Evolutionary conservation across 2,797 vertebrate species (phyloP).

Genomic region (Mormyrops boulengeri): DNA sequence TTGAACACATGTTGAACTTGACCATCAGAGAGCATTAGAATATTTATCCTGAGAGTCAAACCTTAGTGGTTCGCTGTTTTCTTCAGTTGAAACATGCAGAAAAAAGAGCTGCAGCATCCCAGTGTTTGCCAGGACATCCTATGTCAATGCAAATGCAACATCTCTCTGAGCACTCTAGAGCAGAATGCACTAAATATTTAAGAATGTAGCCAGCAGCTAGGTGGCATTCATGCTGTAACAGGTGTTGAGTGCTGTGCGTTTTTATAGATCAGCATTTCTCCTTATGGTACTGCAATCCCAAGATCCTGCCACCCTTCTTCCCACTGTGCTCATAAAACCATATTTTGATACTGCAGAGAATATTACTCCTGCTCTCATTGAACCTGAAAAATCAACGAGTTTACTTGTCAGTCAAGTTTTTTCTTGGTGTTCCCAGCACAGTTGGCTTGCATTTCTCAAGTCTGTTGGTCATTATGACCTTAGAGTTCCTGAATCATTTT

Average conservation of each 20-base stretch:
- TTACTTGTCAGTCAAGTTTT: not conserved
- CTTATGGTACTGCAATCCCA: not conserved
- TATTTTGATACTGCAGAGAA: not conserved
- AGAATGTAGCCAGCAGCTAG: not conserved
- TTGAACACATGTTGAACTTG: not conserved
- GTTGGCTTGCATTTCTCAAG: not conserved
- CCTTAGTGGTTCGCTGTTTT: not conserved
- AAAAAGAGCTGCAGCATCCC: not conserved
- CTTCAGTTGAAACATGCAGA: not conserved
- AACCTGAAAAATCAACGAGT: not conserved
- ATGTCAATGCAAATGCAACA: not conserved
- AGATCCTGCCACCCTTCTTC: not conserved
- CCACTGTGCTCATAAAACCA: not conserved
- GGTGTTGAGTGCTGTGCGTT: not conserved
- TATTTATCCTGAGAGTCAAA: not conserved
- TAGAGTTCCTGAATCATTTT: not conserved
- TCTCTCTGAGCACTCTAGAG: not conserved
- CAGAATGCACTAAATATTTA: not conserved
- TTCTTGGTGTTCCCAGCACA: not conserved
- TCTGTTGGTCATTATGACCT: not conserved
- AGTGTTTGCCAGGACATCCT: not conserved
- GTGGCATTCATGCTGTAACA: not conserved
- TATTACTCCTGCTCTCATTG: not conserved
- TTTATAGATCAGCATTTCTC: not conserved
- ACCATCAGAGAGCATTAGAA: not conserved